Evolutionary conservation across 2,113 vertebrate species (phyloP), one percentile per base, ranked within the genome.

Genomic region (Solenodon paradoxus): DNA sequence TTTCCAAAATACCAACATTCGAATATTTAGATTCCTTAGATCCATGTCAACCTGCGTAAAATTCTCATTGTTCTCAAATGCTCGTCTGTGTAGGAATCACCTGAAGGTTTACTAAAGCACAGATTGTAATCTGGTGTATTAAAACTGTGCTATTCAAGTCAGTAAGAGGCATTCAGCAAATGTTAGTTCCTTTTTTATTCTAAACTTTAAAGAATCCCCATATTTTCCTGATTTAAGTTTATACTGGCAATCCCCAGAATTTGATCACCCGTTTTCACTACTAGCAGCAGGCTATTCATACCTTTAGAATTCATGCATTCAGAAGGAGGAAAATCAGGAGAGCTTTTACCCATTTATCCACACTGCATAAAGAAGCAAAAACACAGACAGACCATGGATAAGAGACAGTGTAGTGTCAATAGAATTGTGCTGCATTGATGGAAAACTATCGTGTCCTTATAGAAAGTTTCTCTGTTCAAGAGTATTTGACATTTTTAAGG

Each of bases 1-100:
- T 2, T 47, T 51, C 80, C 5, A 6, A 91, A 89, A 93, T 66
- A 66, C 32, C 17, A 78, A 20, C n/a, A 40, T 45, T 94, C 19
- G 47, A 86, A 89, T 59, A 71, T 59, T 19, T 64, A 53, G 26
- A 63, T 30, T 91, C 8, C 88, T 82, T 91, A 82, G 45, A 69
- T n/a, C 59, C 63, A 32, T 78, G 86, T 71, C 8, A 5, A 5
- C 79, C n/a, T 59, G 17, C 51, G 10, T 71, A 71, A 71, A 38
- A 71, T 71, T 47, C 42, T 72, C 42, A 47, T 74, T 45, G 55
- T 79, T 85, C 47, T 80, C 80, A 79, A 71, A 51, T 16, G 10
- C 74, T 24, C 17, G 11, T 57, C 55, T 74, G 30, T 22, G 4
- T 42, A 66, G 68, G 38, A 93, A 42, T 49, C 57, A 32, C 49